A percentile compares a stretch with the other conserved stretches of the same genome.
Conservation (phyloP, 2,797 vertebrate genomes). For the Spinus pinus region DNA sequence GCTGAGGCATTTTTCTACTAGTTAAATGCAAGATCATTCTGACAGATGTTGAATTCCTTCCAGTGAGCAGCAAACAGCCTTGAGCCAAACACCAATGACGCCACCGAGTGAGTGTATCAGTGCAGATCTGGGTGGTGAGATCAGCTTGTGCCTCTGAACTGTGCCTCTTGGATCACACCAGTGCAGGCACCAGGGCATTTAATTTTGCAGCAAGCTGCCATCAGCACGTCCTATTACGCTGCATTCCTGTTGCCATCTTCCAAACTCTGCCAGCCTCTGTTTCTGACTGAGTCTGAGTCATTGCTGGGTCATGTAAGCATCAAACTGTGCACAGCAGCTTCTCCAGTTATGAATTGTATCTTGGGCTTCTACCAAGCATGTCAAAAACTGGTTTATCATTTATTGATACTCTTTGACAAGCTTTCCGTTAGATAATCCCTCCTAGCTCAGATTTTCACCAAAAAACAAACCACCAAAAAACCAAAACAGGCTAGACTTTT, state of each 20-base stretch:
- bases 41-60: constrained; percentile 13
- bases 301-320: not conserved
- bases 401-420: not conserved
- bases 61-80: constrained; percentile 16
- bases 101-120: not conserved
- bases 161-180: not conserved
- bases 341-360: not conserved
- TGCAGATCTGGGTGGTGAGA: not conserved
- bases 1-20: constrained; percentile 18
- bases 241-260: not conserved
- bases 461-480: not conserved
- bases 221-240: rapidly evolving
- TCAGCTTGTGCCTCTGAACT: not conserved
- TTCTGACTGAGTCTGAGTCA: not conserved
- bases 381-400: not conserved
- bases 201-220: not conserved
- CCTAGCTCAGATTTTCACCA: not conserved
- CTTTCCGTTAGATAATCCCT: rapidly evolving
- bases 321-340: constrained; percentile 13
- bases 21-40: not conserved
- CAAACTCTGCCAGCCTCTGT: not conserved
- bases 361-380: not conserved
- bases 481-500: not conserved
- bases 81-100: not conserved
- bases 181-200: not conserved